These are phyloP conservation scores for Andrena chrysosceles DNA, from an alignment of 2,888 invertebrate genomes.

Conservation along the genomic window DNA sequence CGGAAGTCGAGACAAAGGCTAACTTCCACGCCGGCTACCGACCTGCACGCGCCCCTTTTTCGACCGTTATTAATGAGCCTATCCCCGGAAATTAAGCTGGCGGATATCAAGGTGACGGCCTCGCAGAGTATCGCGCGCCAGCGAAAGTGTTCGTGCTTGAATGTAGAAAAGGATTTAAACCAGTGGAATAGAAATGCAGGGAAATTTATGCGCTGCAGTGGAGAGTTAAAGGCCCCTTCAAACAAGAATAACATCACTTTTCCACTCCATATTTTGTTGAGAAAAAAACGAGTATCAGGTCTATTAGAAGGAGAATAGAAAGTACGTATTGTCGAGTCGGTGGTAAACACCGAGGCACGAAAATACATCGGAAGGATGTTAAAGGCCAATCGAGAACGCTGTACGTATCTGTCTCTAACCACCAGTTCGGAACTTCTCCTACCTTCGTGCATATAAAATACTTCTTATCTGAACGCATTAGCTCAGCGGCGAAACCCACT, in stretches of 20 bases:
- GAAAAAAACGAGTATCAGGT: background rate
- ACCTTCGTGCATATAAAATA: conserved; percentile 71
- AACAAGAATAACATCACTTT: background rate
- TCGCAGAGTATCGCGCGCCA: conserved; percentile 26
- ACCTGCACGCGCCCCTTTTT: conserved; percentile 67
- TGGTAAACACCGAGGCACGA: conserved; percentile 11
- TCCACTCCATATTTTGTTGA: background rate
- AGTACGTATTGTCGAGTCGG: background rate
- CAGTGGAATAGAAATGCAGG: background rate
- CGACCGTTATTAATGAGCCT: conserved; percentile 77
- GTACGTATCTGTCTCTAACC: conserved; percentile 54
- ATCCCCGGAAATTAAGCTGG: conserved; percentile 75
- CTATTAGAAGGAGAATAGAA: background rate
- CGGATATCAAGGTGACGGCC: conserved; percentile 36
- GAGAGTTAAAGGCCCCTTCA: background rate
- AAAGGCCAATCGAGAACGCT: conserved; percentile 68
- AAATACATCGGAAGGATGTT: conserved; percentile 43
- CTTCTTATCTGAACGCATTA: conserved; percentile 73
- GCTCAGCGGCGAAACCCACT: conserved; percentile 69
- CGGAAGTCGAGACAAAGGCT: conserved; percentile 78
- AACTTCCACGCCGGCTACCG: conserved; percentile 69
- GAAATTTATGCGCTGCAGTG: background rate
- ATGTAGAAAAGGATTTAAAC: background rate
- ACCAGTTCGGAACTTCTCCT: conserved; percentile 64
- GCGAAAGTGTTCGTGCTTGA: conserved; percentile 30